Evolutionary conservation across 2,797 vertebrate genomes (phyloP).

Genomic region (Amblyraja radiata): DNA sequence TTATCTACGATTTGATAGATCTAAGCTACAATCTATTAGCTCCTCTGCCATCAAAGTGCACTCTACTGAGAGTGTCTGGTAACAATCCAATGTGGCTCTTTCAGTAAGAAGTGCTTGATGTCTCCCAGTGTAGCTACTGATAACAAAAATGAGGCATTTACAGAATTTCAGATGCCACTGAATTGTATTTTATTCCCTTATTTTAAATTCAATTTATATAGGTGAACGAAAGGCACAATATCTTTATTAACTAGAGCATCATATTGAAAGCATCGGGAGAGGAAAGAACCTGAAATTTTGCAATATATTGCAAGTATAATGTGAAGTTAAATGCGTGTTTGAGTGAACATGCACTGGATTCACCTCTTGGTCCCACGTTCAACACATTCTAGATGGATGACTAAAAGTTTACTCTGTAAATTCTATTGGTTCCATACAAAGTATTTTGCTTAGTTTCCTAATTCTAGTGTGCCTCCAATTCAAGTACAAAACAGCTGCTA

Average conservation of each 20-base stretch:
- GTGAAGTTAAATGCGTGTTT: neutral
- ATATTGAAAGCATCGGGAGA: neutral
- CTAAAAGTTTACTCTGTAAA: neutral
- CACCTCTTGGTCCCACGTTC: neutral
- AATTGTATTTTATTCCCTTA: neutral
- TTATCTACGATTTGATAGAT: neutral
- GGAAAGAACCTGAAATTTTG: neutral
- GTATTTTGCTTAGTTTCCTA: neutral
- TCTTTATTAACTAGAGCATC: neutral
- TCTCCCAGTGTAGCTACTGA: neutral
- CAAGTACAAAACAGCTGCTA: neutral
- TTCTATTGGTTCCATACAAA: neutral
- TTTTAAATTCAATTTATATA: neutral
- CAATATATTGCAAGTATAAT: neutral
- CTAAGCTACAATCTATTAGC: neutral
- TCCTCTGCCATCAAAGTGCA: neutral
- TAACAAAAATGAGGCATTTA: neutral
- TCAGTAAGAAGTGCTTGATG: neutral
- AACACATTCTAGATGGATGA: neutral
- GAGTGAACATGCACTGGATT: neutral
- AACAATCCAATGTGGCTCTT: neutral
- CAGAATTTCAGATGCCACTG: neutral
- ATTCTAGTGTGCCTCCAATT: neutral
- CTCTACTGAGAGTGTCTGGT: neutral
- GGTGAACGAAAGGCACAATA: neutral